These are phyloP conservation scores for Siphamia tubifer DNA, from an alignment of 2,113 vertebrate species.

Conservation along the genomic window DNA sequence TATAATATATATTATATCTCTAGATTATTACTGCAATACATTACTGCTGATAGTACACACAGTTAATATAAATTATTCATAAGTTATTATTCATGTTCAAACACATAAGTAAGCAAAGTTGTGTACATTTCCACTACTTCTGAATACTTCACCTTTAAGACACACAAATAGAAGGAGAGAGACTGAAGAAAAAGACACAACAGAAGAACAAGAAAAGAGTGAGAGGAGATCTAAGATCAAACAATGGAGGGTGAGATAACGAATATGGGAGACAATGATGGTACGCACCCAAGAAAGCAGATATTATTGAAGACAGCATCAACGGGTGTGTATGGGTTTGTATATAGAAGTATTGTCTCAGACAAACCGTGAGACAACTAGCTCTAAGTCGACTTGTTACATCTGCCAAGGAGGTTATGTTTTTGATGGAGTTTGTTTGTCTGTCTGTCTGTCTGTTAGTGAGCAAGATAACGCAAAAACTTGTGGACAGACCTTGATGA, in stretches of 20 bases:
- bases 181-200: not conserved
- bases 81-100: constrained; percentile 47
- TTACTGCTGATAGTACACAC: constrained; percentile 45
- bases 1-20: constrained; percentile 53
- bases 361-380: not conserved
- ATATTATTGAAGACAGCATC: no score
- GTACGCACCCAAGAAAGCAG: not conserved
- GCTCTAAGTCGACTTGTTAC: not conserved
- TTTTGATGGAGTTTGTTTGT: no score
- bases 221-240: no score
- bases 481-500: no score
- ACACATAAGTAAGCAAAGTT: constrained; percentile 27
- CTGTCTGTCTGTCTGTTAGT: no score
- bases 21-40: constrained; percentile 53
- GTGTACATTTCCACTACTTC: no score
- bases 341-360: no score
- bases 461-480: no score
- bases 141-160: no score
- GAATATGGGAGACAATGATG: not conserved
- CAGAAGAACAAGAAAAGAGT: not conserved
- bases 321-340: no score
- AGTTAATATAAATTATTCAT: constrained; percentile 58
- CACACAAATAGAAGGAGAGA: not conserved
- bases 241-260: no score
- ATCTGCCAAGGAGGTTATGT: no score